Base-by-base conservation (phyloP, 1,140 invertebrate genomes). In the Reticulitermes speratus region DNA sequence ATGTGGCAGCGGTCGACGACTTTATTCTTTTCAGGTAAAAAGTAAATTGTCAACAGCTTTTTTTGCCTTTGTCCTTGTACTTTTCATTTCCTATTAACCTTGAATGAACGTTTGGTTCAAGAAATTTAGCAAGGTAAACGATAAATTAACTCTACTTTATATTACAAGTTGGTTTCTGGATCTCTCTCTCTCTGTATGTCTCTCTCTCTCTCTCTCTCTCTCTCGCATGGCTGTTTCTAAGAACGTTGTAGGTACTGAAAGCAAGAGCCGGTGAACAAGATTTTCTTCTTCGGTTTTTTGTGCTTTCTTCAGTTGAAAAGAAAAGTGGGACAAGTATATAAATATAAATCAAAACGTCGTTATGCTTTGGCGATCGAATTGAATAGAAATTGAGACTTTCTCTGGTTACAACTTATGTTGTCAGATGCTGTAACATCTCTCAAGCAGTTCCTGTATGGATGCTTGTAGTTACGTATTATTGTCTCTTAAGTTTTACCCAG, bases 1-100 rank as follows among this genome's bases (percentile, higher is more conserved):
- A 75, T 9, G 25, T 75, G n/a, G 65, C 65, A 75, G 59, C 59
- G 65, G 65, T 75, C 65, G n/a, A 75, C n/a, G 65, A 30, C 65
- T 75, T 30, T 30, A 75, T 75, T 75, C 65, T 75, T 75, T 75
- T 14, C 65, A 75, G 65, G 65, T 75, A 75, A 75, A 75, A 75
- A 75, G 16, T 65, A 65, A 65, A 65, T 65, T 75, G 65, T 75
- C 65, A 75, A 30, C 65, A 8, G n/a, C 25, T 75, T 11, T n/a
- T n/a, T 65, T 23, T 65, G 12, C 8, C 19, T 75, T 75, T 30
- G 65, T 75, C n/a, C 25, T n/a, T 75, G 65, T 75, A 30, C 25
- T 30, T 75, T 75, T 75, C 65, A 25, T 75, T 75, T n/a, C 65
- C 65, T 75, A 75, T 3, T 30, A 25, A 75, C n/a, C 65, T 75